Percentiles rank a stretch among this genome's conserved stretches.
Evolutionary conservation across 2,113 vertebrate genomes (phyloP).

Genomic region (Orthonyx spaldingii): DNA sequence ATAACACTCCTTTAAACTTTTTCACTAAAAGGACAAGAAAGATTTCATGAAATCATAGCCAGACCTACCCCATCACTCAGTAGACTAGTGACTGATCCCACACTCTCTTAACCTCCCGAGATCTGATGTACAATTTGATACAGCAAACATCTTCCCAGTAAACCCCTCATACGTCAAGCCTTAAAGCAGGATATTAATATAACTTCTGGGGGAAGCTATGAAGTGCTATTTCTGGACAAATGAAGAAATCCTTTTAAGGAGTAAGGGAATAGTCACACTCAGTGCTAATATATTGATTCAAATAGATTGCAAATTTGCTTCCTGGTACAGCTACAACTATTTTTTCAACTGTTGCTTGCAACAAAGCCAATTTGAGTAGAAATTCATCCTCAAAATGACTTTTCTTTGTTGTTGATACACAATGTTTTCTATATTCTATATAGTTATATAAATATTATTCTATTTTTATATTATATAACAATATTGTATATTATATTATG

Average conservation of each 20-base stretch:
- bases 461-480: background rate
- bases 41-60: background rate
- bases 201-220: background rate
- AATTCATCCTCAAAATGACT: background rate
- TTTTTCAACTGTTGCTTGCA: background rate
- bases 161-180: background rate
- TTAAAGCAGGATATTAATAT: background rate
- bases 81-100: background rate
- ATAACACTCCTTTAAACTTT: background rate
- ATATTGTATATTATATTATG: no score
- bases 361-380: background rate
- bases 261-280: background rate
- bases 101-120: background rate
- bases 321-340: background rate
- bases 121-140: background rate
- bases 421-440: no score
- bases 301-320: background rate
- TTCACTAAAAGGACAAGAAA: background rate
- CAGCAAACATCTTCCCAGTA: background rate
- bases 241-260: background rate
- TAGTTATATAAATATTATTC: background rate
- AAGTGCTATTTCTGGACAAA: background rate
- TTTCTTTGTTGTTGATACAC: background rate
- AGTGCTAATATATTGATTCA: background rate
- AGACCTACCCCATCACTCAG: background rate